phyloP scores from a whole-genome alignment of 2,113 vertebrate species.

The Rhinolophus sinicus region DNA sequence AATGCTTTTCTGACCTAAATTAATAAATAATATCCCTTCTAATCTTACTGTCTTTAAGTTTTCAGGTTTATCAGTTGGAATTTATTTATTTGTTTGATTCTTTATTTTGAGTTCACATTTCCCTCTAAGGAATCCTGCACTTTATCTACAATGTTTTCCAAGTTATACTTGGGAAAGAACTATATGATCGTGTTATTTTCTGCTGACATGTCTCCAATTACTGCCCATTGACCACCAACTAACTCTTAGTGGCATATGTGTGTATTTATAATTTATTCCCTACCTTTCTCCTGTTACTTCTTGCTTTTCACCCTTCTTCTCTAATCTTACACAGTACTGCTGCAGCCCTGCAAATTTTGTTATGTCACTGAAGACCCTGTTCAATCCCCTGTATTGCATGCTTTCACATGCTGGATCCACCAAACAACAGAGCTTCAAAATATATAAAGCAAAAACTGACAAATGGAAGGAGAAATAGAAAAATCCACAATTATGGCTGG shows the following conservation, averaged over 20 bases:
- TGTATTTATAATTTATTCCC: background rate
- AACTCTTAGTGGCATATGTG: background rate
- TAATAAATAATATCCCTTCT: background rate
- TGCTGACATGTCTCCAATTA: background rate
- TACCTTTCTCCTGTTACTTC: background rate
- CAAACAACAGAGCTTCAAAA: background rate
- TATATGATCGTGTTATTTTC: background rate
- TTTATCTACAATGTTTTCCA: background rate
- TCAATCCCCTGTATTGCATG: background rate
- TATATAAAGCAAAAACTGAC: background rate
- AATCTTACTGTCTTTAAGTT: background rate
- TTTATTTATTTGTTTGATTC: background rate
- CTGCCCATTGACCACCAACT: background rate
- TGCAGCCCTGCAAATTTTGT: background rate
- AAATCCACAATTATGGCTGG: background rate
- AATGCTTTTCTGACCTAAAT: constrained; percentile 11
- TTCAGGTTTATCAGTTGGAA: background rate
- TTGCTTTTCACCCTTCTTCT: background rate
- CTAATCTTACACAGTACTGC: background rate
- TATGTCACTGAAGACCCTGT: background rate
- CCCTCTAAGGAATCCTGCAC: background rate
- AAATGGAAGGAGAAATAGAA: constrained; percentile 10
- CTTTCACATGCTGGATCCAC: background rate
- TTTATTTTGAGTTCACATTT: constrained; percentile 2
- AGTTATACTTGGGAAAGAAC: background rate